Conservation (phyloP, 2,797 vertebrate genomes). For the Paedocypris micromegethes region DNA sequence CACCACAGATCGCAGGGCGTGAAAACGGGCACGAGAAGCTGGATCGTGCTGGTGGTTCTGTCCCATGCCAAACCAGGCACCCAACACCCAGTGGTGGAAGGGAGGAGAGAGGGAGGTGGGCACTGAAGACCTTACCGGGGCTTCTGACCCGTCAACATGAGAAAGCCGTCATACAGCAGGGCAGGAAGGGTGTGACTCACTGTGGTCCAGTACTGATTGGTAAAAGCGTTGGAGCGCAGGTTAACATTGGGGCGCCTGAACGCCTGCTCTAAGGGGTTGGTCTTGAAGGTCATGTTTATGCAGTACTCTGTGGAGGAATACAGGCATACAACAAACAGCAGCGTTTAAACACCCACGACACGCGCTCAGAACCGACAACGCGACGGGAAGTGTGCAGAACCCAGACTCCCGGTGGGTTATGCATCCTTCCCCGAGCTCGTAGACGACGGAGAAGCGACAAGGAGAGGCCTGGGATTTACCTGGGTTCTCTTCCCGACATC, state of each 20-base stretch:
- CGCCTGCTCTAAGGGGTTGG: conserved; percentile 83
- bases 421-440: conserved; percentile 56
- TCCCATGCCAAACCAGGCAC: conserved; percentile 51
- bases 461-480: conserved; percentile 76
- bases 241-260: conserved; percentile 80
- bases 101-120: conserved; percentile 48
- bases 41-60: conserved; percentile 44
- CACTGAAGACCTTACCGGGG: conserved; percentile 84
- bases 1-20: not conserved
- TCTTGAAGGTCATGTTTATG: conserved; percentile 80
- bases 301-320: conserved; percentile 78
- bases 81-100: conserved; percentile 49
- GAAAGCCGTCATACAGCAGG: conserved; percentile 78
- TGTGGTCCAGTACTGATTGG: conserved; percentile 75
- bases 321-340: conserved; percentile 56
- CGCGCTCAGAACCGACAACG: conserved; percentile 10
- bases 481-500: conserved; percentile 98
- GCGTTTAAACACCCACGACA: conserved; percentile 11
- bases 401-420: conserved; percentile 58
- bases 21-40: not conserved
- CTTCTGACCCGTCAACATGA: conserved; percentile 83
- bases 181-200: conserved; percentile 76
- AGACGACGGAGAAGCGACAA: conserved; percentile 54
- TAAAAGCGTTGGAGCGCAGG: conserved; percentile 75
- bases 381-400: conserved; percentile 57